Evolutionary conservation across 1,140 invertebrate genomes (phyloP), one percentile per base, ranked within the genome.

Genomic region (Sminthurides bifidus): DNA sequence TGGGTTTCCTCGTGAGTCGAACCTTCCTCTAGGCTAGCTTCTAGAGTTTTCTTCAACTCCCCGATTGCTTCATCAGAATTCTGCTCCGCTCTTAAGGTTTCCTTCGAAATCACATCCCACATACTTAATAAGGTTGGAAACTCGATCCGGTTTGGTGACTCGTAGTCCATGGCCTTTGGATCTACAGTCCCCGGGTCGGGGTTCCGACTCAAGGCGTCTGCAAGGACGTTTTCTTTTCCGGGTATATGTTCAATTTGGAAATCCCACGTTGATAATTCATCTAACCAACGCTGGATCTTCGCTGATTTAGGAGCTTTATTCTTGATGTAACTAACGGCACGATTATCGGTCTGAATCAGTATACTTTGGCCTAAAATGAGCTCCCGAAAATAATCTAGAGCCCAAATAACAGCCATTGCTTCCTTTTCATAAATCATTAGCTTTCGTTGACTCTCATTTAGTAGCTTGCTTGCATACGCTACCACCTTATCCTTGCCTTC

Each of bases 271-370:
- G 29, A 15, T 12, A 53, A 21, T 14, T 53, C 37, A 1, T 59
- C 21, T 1, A 60, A 51, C 66, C 65, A 68, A 40, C 63, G 21
- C 3, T 17, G 23, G 1, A 63, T 21, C 38, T 59, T 63, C 1
- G 31, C 38, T 29, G 21, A 45, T 14, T 44, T 59, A 27, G 43
- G 19, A 5, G 52, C 23, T 30, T 31, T 54, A 1, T n/a, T 26
- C 8, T 57, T 33, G 15, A 63, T 15, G 35, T 56, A 57, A 1
- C 31, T 48, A n/a, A 63, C 6, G 0, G 61, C 61, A 37, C 43
- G 19, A 40, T 54, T 60, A 33, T 63, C 61, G 0, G 58, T 63
- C 6, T 45, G 26, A 2, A 63, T 49, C 15, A 29, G 50, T 31
- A 63, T 53, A n/a, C 44, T 24, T 31, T 63, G 52, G 10, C 61